Conservation (phyloP, 2,888 invertebrate genomes). For the Euzophera pinguis region DNA sequence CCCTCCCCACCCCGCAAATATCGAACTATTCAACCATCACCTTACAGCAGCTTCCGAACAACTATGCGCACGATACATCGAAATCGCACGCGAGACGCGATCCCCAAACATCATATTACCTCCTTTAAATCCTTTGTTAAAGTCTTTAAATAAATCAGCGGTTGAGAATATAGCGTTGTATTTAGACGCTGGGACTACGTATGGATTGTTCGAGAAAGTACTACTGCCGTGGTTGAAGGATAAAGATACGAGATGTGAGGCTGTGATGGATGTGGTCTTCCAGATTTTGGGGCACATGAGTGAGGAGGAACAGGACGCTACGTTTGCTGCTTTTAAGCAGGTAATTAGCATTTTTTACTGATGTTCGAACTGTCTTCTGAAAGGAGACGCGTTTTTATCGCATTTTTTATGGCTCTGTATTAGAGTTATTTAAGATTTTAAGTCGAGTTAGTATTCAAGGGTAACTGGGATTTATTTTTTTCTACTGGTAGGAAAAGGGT, state of each 20-base stretch:
- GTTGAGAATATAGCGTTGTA: slow-evolving; percentile 3
- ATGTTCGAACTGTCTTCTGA: too few relatives aligned
- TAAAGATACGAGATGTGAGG: slow-evolving; percentile 70
- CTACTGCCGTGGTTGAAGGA: slow-evolving; percentile 65
- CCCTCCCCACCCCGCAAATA: neutral
- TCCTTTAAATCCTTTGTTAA: neutral
- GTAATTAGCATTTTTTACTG: slow-evolving; percentile 53
- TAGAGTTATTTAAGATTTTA: too few relatives aligned
- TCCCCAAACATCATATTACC: neutral
- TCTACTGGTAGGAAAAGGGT: too few relatives aligned
- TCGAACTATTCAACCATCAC: neutral
- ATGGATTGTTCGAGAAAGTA: neutral
- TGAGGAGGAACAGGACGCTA: slow-evolving; percentile 71
- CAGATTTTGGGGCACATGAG: slow-evolving; percentile 76
- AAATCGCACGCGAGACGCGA: neutral
- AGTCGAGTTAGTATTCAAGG: too few relatives aligned
- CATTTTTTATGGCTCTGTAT: too few relatives aligned
- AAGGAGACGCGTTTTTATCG: too few relatives aligned
- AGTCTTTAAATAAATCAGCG: neutral
- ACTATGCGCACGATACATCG: neutral
- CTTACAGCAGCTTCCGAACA: neutral
- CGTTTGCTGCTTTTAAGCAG: slow-evolving; percentile 78
- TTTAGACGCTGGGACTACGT: slow-evolving; percentile 26
- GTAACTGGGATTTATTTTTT: too few relatives aligned
- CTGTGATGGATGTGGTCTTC: slow-evolving; percentile 82